Conservation (phyloP, 2,888 invertebrate species). For the Tetragnatha montana region DNA sequence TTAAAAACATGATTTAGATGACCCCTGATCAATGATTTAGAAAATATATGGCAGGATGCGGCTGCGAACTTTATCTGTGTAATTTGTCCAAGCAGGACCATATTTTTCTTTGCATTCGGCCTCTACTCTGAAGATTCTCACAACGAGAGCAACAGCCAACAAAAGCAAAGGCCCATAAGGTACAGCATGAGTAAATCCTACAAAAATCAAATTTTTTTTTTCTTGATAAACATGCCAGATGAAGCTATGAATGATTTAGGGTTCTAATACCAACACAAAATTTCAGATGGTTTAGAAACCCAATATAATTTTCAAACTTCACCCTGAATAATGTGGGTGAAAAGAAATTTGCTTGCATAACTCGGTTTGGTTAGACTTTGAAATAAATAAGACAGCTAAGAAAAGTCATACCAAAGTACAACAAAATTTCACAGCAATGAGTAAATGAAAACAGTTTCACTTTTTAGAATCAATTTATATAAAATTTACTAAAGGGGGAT, state of each 20-base stretch:
- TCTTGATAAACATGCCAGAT: neutral
- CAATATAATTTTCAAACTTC: neutral
- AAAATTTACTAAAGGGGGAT: too few species aligned
- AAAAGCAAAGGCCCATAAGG: constrained; percentile 56
- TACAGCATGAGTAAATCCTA: constrained; percentile 55
- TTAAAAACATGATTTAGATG: constrained; percentile 48
- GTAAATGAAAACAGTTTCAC: too few species aligned
- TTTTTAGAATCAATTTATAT: too few species aligned
- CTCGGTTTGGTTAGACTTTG: too few species aligned
- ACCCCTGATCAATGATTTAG: constrained; percentile 24
- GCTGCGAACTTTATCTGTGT: constrained; percentile 57
- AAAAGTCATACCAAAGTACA: too few species aligned
- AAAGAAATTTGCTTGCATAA: too few species aligned
- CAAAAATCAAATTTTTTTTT: neutral
- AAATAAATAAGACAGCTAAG: too few species aligned
- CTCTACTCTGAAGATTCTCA: constrained; percentile 47
- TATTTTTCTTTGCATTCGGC: constrained; percentile 61
- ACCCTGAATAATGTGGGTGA: too few species aligned
- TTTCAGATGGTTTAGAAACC: too few species aligned
- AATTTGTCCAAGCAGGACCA: constrained; percentile 62
- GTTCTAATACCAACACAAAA: neutral
- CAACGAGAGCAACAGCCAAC: constrained; percentile 36
- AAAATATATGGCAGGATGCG: constrained; percentile 67
- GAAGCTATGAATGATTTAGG: neutral
- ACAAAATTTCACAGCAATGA: too few species aligned